Base-by-base conservation (phyloP, 2,888 invertebrate species). In the Frankliniella fusca region DNA sequence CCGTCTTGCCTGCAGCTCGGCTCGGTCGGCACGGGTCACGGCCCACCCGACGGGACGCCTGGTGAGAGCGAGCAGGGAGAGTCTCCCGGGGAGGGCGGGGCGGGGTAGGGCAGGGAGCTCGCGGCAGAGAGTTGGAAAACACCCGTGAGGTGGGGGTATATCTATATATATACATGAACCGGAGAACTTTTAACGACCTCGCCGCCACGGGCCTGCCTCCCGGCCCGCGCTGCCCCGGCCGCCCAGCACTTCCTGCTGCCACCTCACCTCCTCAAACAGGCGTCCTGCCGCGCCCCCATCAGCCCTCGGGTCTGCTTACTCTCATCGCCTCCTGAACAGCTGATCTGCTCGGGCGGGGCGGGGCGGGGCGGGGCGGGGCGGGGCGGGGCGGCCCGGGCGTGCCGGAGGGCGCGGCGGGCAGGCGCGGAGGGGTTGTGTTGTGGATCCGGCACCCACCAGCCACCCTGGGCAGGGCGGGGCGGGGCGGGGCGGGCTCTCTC, bases 401-500 rank as follows among this genome's bases (percentile, higher is more conserved):
- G 38, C 38, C 61, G 18, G 61, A 18, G 7, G 61, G 20, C 61
- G 61, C 61, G 20, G 18, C 61, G 20, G 61, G 20, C 61, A 18
- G 61, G n/a, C 20, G 54, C 20, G 7, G 61, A n/a, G 61, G n/a
- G 61, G 20, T 61, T 27, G 70, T 76, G 70, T 76, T 76, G 70
- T 76, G 70, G 70, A 27, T 76, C 70, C 70, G 70, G 23, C 70
- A 70, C 70, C 70, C 70, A 11, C 38, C 61, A 18, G 20, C 70
- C 70, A 12, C 70, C 70, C 70, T 61, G 23, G 38, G 38, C 38
- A 38, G 38, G 38, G 38, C 54, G 54, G 12, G 70, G 70, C 27
- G 70, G 70, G 70, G n/a, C n/a, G n/a, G n/a, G n/a, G n/a, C 54
- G 54, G 12, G 23, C 70, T 76, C 70, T 76, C 70, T 76, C 70